phyloP scores from a whole-genome alignment of 2,888 invertebrate species.

The Leptinotarsa peninsularis region DNA sequence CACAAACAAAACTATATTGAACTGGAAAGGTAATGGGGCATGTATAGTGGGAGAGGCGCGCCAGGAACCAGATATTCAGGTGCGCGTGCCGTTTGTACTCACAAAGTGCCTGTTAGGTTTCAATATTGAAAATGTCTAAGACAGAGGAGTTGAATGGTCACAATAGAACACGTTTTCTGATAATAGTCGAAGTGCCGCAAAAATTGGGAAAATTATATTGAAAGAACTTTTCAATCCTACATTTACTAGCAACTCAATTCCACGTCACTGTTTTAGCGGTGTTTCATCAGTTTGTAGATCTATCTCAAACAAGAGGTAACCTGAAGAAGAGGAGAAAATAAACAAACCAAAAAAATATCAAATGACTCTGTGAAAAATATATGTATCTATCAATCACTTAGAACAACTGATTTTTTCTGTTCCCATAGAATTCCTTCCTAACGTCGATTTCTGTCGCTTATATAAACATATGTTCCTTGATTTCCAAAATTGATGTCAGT shows the following conservation, averaged over 20 bases:
- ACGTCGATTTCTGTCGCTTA: not conserved
- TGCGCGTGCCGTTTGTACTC: too few relatives aligned
- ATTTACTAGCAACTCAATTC: too few relatives aligned
- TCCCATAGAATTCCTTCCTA: not conserved
- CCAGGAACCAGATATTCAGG: too few relatives aligned
- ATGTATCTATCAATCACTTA: not conserved
- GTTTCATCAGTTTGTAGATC: too few relatives aligned
- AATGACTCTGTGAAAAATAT: not conserved
- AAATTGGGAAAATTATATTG: not conserved
- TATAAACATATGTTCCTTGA: not conserved
- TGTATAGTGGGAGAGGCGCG: too few relatives aligned
- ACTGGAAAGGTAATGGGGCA: too few relatives aligned
- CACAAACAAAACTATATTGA: too few relatives aligned
- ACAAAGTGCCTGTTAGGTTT: not conserved
- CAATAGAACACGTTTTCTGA: not conserved
- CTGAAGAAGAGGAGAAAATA: too few relatives aligned
- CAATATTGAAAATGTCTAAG: not conserved
- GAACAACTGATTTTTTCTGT: not conserved
- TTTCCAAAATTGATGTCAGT: not conserved
- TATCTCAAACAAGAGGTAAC: too few relatives aligned
- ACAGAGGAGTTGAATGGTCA: not conserved
- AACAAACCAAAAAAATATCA: too few relatives aligned
- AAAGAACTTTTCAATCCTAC: not conserved
- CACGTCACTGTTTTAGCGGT: too few relatives aligned
- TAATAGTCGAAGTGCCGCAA: not conserved